phyloP scores from a whole-genome alignment of 2,113 vertebrate genomes.

The Corydoras sp. region DNA sequence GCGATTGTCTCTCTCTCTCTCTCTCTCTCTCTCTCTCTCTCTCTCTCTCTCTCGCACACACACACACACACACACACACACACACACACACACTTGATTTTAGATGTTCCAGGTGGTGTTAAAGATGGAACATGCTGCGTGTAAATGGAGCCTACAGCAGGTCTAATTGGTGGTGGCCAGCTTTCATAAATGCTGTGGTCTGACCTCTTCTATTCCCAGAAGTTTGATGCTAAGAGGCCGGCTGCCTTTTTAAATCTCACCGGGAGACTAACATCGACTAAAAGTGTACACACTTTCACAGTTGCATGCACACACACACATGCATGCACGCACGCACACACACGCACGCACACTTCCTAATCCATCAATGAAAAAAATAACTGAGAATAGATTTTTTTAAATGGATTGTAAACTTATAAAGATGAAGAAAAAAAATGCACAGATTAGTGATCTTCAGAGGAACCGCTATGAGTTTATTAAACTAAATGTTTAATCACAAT shows the following conservation, averaged over 20 bases:
- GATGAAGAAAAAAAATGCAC: too few relatives aligned
- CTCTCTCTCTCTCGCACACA: too few relatives aligned
- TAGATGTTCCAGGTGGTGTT: too few relatives aligned
- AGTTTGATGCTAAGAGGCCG: conserved; percentile 28
- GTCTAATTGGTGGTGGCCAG: conserved; percentile 43
- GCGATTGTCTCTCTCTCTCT: background rate
- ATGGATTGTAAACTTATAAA: too few relatives aligned
- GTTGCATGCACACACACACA: background rate
- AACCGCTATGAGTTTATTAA: too few relatives aligned
- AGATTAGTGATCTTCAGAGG: too few relatives aligned
- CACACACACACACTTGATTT: conserved; percentile 11
- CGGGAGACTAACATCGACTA: conserved; percentile 17
- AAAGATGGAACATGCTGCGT: conserved; percentile 4
- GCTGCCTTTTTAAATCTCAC: conserved; percentile 33
- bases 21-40: background rate
- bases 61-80: too few relatives aligned
- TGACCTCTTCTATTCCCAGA: conserved; percentile 43
- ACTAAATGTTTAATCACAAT: too few relatives aligned
- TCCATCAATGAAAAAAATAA: conserved; percentile 27
- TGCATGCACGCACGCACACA: background rate
- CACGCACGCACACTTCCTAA: conserved; percentile 2
- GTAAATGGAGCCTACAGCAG: conserved; percentile 30
- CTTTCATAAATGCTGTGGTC: conserved; percentile 46
- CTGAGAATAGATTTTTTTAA: too few relatives aligned
- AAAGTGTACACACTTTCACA: conserved; percentile 1